A percentile compares a stretch with the other conserved stretches of the same genome.
Conservation (phyloP, 1,140 invertebrate species). For the Elymnias hypermnestra region DNA sequence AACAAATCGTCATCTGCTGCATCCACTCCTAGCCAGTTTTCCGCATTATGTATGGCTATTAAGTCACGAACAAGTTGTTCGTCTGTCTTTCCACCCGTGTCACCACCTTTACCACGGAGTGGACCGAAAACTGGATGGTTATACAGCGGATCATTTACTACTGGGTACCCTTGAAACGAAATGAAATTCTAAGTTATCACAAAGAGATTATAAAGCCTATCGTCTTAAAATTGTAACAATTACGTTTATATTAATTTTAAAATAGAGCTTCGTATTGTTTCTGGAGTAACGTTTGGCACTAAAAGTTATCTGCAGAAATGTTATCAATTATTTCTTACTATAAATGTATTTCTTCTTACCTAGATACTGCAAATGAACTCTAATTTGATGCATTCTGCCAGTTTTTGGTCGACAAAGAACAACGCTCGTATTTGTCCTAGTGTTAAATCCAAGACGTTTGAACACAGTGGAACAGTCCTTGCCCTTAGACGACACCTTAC, state of each 20-base stretch:
- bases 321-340: neutral
- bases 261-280: no score
- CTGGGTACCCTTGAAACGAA: conserved; percentile 87
- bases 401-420: conserved; percentile 95
- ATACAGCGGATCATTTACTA: conserved; percentile 97
- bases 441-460: conserved; percentile 90
- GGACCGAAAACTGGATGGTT: conserved; percentile 95
- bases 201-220: no score
- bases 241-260: no score
- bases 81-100: conserved; percentile 92
- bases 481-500: conserved; percentile 92
- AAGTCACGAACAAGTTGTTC: conserved; percentile 93
- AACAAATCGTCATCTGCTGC: conserved; percentile 87
- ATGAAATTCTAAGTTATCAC: neutral
- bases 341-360: conserved; percentile 76
- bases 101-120: conserved; percentile 93
- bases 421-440: conserved; percentile 90
- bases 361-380: conserved; percentile 98
- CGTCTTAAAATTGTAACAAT: no score
- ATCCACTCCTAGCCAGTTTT: conserved; percentile 95
- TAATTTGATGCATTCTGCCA: conserved; percentile 98
- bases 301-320: no score
- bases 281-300: no score
- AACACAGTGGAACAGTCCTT: conserved; percentile 95
- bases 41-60: conserved; percentile 93